phyloP scores from a whole-genome alignment of 2,797 vertebrate genomes.

The Lindbergichthys nudifrons region DNA sequence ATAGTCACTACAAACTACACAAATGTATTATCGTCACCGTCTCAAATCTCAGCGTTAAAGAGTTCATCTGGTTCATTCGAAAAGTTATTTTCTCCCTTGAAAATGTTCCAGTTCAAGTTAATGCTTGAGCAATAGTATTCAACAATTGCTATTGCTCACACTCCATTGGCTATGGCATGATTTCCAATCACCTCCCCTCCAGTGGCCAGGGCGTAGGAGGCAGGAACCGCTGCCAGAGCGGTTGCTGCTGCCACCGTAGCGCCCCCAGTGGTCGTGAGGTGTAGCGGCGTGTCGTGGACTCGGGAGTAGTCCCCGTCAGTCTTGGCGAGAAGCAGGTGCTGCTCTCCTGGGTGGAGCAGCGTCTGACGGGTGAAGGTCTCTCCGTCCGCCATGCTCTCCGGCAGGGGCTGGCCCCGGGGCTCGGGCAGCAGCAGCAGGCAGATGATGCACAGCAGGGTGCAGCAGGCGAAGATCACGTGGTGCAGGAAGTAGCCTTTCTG shows the following conservation, averaged over 20 bases:
- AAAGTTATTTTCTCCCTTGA: slow-evolving; percentile 38
- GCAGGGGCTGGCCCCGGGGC: slow-evolving; percentile 92
- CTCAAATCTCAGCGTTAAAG: slow-evolving; percentile 28
- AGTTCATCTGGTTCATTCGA: slow-evolving; percentile 58
- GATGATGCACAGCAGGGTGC: slow-evolving; percentile 97
- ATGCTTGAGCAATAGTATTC: slow-evolving; percentile 37
- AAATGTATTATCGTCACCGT: slow-evolving; percentile 45
- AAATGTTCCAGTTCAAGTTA: slow-evolving; percentile 36
- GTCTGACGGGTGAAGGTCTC: slow-evolving; percentile 94
- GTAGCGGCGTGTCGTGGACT: slow-evolving; percentile 87
- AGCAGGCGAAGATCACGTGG: slow-evolving; percentile 97
- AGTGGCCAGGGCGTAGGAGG: slow-evolving; percentile 77
- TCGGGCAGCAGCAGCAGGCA: slow-evolving; percentile 97
- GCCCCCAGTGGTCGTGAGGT: slow-evolving; percentile 79
- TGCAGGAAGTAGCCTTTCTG: slow-evolving; percentile 98
- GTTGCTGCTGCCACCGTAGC: slow-evolving; percentile 87
- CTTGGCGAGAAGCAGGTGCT: slow-evolving; percentile 92
- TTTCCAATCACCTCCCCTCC: slow-evolving; percentile 86
- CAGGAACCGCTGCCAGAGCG: slow-evolving; percentile 87
- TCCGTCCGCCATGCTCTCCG: slow-evolving; percentile 92
- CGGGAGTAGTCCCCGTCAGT: slow-evolving; percentile 95
- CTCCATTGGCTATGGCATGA: slow-evolving; percentile 88
- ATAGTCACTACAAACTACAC: slow-evolving; percentile 65
- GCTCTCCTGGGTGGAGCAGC: slow-evolving; percentile 90
- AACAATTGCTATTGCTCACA: slow-evolving; percentile 82